A percentile compares a stretch with the other conserved stretches of the same genome.
phyloP scores from a whole-genome alignment of 2,888 invertebrate species.

The Microctonus aethiopoides region DNA sequence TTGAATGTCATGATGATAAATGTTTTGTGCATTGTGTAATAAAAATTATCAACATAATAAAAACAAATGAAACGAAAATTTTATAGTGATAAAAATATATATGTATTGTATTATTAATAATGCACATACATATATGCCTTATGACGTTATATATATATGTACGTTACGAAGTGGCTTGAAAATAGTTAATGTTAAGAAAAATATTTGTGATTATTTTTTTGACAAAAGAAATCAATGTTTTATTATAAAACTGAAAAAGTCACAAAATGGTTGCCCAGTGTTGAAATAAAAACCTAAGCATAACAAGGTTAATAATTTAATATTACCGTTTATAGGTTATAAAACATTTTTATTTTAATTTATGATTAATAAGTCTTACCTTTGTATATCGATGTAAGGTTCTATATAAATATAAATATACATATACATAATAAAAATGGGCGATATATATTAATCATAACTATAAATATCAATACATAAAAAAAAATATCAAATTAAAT shows the following conservation, averaged over 20 bases:
- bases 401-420: constrained; percentile 27
- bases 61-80: too few relatives aligned
- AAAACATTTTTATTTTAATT: not conserved
- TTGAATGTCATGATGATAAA: not conserved
- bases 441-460: too few relatives aligned
- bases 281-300: too few relatives aligned
- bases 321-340: too few relatives aligned
- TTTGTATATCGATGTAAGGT: not conserved
- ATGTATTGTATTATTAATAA: not conserved
- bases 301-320: too few relatives aligned
- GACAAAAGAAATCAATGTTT: not conserved
- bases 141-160: not conserved
- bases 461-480: too few relatives aligned
- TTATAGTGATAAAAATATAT: not conserved
- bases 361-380: not conserved
- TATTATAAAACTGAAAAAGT: too few relatives aligned
- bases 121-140: not conserved
- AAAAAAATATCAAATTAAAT: too few relatives aligned
- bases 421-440: too few relatives aligned
- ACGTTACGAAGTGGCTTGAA: not conserved
- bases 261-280: too few relatives aligned
- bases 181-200: not conserved
- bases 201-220: not conserved
- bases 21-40: not conserved
- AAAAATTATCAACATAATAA: not conserved